Evolutionary conservation across 2,113 vertebrate genomes (phyloP).

Genomic region (Tetrao urogallus): DNA sequence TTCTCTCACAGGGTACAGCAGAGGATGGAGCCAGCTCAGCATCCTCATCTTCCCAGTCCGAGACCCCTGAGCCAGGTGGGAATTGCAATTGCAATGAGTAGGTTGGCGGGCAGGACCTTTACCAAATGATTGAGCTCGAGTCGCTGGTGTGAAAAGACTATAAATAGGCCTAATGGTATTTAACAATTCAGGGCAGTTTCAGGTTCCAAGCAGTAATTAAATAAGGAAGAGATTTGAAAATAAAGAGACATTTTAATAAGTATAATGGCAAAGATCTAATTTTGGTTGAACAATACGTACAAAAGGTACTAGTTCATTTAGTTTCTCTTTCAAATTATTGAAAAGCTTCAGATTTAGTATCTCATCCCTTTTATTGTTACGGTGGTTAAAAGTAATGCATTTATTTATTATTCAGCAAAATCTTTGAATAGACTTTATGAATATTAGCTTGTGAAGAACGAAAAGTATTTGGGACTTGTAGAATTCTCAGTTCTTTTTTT

Average conservation of each 20-base stretch:
- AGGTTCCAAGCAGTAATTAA: slow-evolving; percentile 81
- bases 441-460: slow-evolving; percentile 79
- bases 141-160: slow-evolving; percentile 78
- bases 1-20: slow-evolving; percentile 89
- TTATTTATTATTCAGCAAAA: slow-evolving; percentile 83
- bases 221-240: slow-evolving; percentile 84
- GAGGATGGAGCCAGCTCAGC: slow-evolving; percentile 96
- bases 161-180: slow-evolving; percentile 81
- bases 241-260: slow-evolving; percentile 86
- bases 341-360: slow-evolving; percentile 75
- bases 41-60: slow-evolving; percentile 95
- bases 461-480: slow-evolving; percentile 78
- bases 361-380: slow-evolving; percentile 74
- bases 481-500: slow-evolving; percentile 76
- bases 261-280: slow-evolving; percentile 84
- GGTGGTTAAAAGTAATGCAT: slow-evolving; percentile 73
- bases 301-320: slow-evolving; percentile 77
- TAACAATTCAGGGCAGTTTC: slow-evolving; percentile 81
- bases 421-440: slow-evolving; percentile 76
- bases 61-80: slow-evolving; percentile 98
- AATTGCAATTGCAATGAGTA: slow-evolving; percentile 74
- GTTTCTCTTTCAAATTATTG: slow-evolving; percentile 77
- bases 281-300: slow-evolving; percentile 77
- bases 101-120: slow-evolving; percentile 80
- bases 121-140: slow-evolving; percentile 76